Base-by-base conservation (phyloP, 1,140 invertebrate species). In the Drosophila auraria region DNA sequence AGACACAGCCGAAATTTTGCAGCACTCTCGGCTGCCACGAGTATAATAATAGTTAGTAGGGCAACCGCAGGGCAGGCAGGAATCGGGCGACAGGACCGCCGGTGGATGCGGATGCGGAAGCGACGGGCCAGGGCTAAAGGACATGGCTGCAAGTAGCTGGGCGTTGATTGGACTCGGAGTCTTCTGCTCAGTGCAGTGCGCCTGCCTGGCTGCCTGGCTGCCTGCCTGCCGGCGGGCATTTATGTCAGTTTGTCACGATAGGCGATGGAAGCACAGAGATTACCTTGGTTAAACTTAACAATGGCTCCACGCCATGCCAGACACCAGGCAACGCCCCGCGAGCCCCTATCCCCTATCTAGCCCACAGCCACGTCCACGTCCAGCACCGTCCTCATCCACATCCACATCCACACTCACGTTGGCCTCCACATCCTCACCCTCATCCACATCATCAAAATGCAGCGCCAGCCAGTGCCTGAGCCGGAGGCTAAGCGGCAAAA, bases 241-340 rank as follows among this genome's bases (percentile, higher is more conserved):
- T 90, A 90, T 90, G 86, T 86, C 86, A 90, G 86, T 90, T 90
- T 90, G 86, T 90, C 86, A 90, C 86, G 86, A 90, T 86, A 90
- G 86, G 86, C 86, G 86, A 90, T 90, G 78, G 86, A 86, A 90
- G 86, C 86, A 84, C 71, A 90, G 86, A 90, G 86, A 90, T 90
- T 90, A 90, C 86, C 86, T 90, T 90, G 86, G 86, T 90, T 90
- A 90, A 87, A 90, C 86, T 90, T 90, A 90, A 90, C 86, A 89
- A 89, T 82, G 82, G 84, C 82, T 78, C 78, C 63, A 69, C 80
- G 75, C 76, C 76, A 89, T 64, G 80, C 71, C 84, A 78, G 68
- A 74, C 84, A 83, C 80, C 70, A 73, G 70, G 70, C 64, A 66
- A 58, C 59, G 57, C 73, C 47, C 47, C 44, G 45, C 23, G 64